A percentile compares a stretch with the other conserved stretches of the same genome.
These are phyloP conservation scores for Rhinolophus sinicus DNA, from an alignment of 2,113 vertebrate genomes.

Conservation along the genomic window DNA sequence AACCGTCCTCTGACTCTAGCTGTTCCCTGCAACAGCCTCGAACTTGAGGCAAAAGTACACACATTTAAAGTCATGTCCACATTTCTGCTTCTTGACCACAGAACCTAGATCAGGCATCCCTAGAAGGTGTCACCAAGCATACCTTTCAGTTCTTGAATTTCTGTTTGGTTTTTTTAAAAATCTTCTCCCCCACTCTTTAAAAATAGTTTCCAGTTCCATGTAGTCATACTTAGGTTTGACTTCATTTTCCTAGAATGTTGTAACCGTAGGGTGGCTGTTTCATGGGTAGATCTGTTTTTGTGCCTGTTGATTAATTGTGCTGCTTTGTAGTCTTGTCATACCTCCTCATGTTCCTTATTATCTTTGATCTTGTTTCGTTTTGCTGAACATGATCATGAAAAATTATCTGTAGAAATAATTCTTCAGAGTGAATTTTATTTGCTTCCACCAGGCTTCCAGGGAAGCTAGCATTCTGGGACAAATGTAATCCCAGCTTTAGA, in stretches of 20 bases:
- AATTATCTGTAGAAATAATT: neutral
- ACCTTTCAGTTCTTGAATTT: neutral
- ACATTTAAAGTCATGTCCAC: neutral
- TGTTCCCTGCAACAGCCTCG: neutral
- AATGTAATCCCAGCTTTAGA: neutral
- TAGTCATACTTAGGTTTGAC: neutral
- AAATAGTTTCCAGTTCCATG: neutral
- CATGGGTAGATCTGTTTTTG: neutral
- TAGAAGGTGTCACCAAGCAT: neutral
- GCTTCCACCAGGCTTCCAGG: neutral
- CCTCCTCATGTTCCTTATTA: neutral
- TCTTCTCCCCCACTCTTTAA: neutral
- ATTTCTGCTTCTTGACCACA: neutral
- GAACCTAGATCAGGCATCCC: neutral
- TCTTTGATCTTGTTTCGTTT: neutral
- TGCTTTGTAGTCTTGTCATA: neutral
- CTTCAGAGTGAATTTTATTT: neutral
- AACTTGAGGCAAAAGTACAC: neutral
- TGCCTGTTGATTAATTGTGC: neutral
- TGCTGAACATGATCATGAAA: neutral
- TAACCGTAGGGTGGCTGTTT: neutral
- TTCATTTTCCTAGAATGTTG: neutral
- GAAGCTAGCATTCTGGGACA: neutral
- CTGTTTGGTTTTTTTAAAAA: neutral
- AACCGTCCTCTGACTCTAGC: neutral